Conservation (phyloP, 2,888 invertebrate genomes). For the Ommatoiulus sabulosus region DNA sequence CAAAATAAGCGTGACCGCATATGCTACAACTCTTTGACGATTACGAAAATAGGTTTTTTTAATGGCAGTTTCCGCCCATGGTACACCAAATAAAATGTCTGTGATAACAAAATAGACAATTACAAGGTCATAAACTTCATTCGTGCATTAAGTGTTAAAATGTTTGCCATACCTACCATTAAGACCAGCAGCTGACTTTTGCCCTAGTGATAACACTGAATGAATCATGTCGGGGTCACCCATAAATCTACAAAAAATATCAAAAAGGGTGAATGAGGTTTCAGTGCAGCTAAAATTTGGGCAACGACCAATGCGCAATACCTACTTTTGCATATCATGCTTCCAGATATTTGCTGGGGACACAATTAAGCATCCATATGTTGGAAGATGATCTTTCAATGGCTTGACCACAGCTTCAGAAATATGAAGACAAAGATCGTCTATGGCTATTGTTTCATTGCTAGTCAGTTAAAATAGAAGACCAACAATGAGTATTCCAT, state of each 20-base stretch:
- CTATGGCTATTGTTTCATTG: slow-evolving; percentile 73
- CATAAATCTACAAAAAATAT: slow-evolving; percentile 72
- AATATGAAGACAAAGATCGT: slow-evolving; percentile 86
- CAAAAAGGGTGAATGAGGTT: slow-evolving; percentile 16
- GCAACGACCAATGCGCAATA: neutral
- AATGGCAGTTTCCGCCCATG: slow-evolving; percentile 88
- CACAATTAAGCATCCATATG: slow-evolving; percentile 89
- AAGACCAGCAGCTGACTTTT: slow-evolving; percentile 51
- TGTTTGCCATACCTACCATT: neutral
- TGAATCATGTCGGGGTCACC: slow-evolving; percentile 83
- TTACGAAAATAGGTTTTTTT: slow-evolving; percentile 88
- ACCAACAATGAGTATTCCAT: neutral
- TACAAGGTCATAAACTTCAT: neutral
- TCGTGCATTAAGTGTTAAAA: neutral
- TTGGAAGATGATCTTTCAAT: slow-evolving; percentile 78
- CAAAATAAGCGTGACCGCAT: slow-evolving; percentile 88
- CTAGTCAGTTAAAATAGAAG: slow-evolving; percentile 60
- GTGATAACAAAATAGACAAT: slow-evolving; percentile 66
- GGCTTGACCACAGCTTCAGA: slow-evolving; percentile 73
- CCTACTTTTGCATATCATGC: slow-evolving; percentile 76
- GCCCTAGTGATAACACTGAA: slow-evolving; percentile 72
- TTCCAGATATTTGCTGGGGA: slow-evolving; percentile 97
- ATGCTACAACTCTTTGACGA: slow-evolving; percentile 87
- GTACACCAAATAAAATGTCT: slow-evolving; percentile 93
- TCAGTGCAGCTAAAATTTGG: neutral